Base-by-base conservation (phyloP, 2,888 invertebrate species). In the Dermolepida albohirtum region DNA sequence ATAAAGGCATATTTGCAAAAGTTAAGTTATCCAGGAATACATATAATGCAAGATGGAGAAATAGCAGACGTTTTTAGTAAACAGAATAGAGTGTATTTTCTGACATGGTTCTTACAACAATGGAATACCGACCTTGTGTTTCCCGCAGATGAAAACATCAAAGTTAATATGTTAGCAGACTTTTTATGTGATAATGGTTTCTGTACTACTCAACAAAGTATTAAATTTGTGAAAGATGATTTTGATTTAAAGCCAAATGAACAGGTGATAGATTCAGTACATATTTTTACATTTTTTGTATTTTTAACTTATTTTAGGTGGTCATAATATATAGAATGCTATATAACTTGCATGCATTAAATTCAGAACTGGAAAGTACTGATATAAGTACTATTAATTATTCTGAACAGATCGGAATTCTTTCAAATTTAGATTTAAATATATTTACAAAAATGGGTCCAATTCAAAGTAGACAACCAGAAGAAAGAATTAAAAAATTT, bases 341-440 rank as follows among this genome's bases (percentile, higher is more conserved):
- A 16, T 62, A 62, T 49, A 62, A 62, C 39, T 17, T 62, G 34
- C 11, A 39, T 29, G 16, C 44, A 47, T 39, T 62, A 14, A 62
- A 16, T 14, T 49, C 34, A 7, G 27, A 12, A 5, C 34, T 34
- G 12, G 34, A 47, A 16, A 34, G 5, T 1, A 5, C 34, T 34
- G 59, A 62, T 62, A 11, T 5, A 10, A 47, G 47, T 39, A 47
- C 16, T 16, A 62, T 47, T 14, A 47, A 62, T n/a, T 62, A 47
- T 49, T 16, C 16, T 2, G 59, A 62, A 47, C 34, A 62, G 27
- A 62, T 62, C 34, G 17, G 44, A 34, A 49, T 39, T 16, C 47
- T 62, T 7, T 62, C 59, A 1, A 47, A 62, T 16, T n/a, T 62
- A 11, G 59, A 62, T n/a, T 34, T 62, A 12, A 62, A 62, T 62